Evolutionary conservation across 1,140 invertebrate species (phyloP).

Genomic region (Diachasma alloeum): DNA sequence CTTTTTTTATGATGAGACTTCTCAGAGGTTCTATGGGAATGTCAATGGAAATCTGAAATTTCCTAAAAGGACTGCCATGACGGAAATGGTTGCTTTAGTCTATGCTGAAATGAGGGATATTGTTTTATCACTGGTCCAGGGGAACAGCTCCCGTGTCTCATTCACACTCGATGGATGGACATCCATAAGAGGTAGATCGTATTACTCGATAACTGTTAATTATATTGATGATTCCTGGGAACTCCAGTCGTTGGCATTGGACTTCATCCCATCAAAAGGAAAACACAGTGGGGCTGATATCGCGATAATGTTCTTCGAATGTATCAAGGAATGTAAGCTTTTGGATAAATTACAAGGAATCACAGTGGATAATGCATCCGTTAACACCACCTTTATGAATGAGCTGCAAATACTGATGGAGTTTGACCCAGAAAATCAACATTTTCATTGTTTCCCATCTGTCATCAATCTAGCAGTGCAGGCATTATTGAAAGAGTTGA

Average conservation of each 20-base stretch:
- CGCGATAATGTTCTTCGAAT: not conserved
- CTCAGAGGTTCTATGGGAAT: too few relatives aligned
- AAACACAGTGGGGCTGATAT: not conserved
- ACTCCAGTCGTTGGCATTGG: not conserved
- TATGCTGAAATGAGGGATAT: not conserved
- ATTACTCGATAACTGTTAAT: conserved; percentile 14
- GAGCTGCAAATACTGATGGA: conserved; percentile 14
- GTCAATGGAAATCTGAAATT: too few relatives aligned
- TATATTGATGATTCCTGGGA: conserved; percentile 17
- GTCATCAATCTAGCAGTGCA: not conserved
- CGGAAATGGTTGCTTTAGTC: too few relatives aligned
- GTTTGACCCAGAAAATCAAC: not conserved
- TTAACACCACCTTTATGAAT: conserved; percentile 22
- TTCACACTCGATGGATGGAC: conserved; percentile 22
- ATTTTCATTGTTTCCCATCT: conserved; percentile 7
- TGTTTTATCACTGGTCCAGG: not conserved
- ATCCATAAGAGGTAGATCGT: conserved; percentile 1
- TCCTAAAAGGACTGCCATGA: too few relatives aligned
- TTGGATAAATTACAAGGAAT: conserved; percentile 4
- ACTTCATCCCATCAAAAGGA: not conserved
- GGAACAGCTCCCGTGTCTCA: not conserved
- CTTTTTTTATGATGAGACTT: too few relatives aligned
- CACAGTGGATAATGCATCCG: conserved; percentile 12
- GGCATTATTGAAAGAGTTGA: not conserved
- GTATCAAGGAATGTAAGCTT: not conserved